Conservation (phyloP, 1,140 invertebrate species). For the Samia ricini region DNA sequence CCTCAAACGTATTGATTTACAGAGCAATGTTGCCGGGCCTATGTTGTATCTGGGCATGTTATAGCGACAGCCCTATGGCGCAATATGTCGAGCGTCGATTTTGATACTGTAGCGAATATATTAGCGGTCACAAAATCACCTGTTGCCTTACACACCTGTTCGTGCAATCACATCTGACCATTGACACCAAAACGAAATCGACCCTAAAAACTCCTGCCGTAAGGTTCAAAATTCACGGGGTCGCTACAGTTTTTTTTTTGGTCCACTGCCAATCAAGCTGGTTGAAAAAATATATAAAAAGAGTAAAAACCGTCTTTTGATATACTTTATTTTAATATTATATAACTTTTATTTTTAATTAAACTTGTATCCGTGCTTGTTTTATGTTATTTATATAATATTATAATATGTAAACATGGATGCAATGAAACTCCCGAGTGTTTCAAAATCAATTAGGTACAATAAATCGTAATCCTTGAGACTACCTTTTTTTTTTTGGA, state of each 20-base stretch:
- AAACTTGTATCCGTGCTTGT: no score
- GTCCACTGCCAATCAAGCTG: slow-evolving; percentile 30
- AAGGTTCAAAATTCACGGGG: slow-evolving; percentile 22
- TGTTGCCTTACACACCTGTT: slow-evolving; percentile 68
- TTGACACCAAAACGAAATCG: slow-evolving; percentile 18
- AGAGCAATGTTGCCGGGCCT: background rate
- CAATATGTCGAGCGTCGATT: slow-evolving; percentile 63
- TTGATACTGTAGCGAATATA: slow-evolving; percentile 65
- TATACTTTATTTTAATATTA: slow-evolving; percentile 17
- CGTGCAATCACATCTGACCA: slow-evolving; percentile 64
- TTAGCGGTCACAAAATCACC: slow-evolving; percentile 70
- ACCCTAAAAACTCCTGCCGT: slow-evolving; percentile 7
- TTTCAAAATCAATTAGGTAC: no score
- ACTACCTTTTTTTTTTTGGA: no score
- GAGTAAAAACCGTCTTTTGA: slow-evolving; percentile 32
- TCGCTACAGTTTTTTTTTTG: slow-evolving; percentile 33
- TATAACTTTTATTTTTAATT: slow-evolving; percentile 18
- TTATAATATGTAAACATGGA: no score
- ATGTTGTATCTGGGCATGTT: background rate
- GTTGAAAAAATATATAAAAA: slow-evolving; percentile 51
- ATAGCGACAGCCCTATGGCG: slow-evolving; percentile 18
- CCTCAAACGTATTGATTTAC: background rate
- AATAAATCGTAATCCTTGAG: no score
- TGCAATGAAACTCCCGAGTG: no score
- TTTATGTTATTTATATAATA: no score